Evolutionary conservation across 1,140 invertebrate genomes (phyloP).

Genomic region (Cheumatopsyche charites): DNA sequence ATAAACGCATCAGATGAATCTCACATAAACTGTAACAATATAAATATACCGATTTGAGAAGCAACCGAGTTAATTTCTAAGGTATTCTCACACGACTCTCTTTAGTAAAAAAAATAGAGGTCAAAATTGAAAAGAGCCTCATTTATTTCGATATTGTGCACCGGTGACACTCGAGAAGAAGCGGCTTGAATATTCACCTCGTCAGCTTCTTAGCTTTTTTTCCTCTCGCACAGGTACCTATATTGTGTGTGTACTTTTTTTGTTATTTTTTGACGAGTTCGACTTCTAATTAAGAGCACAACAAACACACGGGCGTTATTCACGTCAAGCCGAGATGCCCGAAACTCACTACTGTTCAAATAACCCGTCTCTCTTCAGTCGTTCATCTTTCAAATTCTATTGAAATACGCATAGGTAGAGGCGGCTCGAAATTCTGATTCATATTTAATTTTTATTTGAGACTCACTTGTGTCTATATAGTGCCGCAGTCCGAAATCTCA

Average conservation of each 20-base stretch:
- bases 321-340: slow-evolving; percentile 35
- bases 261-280: slow-evolving; percentile 12
- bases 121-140: slow-evolving; percentile 24
- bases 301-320: slow-evolving; percentile 35
- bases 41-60: too few relatives aligned
- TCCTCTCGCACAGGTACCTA: too few relatives aligned
- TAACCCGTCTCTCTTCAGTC: slow-evolving; percentile 15
- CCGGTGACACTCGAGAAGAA: slow-evolving; percentile 15
- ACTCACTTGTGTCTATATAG: too few relatives aligned
- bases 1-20: too few relatives aligned
- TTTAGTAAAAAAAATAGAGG: slow-evolving; percentile 4
- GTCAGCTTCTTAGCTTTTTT: neutral
- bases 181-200: slow-evolving; percentile 21
- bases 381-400: slow-evolving; percentile 24
- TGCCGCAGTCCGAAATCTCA: too few relatives aligned
- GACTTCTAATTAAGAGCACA: slow-evolving; percentile 41
- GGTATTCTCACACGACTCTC: neutral
- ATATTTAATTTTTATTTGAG: slow-evolving; percentile 5
- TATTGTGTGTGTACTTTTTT: neutral
- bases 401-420: slow-evolving; percentile 2
- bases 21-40: too few relatives aligned
- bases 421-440: neutral
- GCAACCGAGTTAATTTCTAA: slow-evolving; percentile 1
- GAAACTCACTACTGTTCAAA: slow-evolving; percentile 39
- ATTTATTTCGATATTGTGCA: slow-evolving; percentile 15